Conservation (phyloP, 2,888 invertebrate species). For the Priapulus caudatus region DNA sequence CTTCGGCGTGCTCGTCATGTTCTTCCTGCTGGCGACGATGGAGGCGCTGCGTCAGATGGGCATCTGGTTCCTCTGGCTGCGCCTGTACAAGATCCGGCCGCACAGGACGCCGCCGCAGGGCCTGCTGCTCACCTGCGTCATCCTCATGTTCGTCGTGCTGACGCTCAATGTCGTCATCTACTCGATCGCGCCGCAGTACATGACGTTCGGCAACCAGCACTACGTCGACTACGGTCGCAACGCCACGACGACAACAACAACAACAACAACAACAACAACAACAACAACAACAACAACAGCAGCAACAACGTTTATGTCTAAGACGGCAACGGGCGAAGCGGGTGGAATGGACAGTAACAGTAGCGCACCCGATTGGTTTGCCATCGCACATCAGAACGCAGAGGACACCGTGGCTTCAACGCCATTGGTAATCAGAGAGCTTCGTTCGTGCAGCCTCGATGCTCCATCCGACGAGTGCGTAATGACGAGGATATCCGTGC, state of each 20-base stretch:
- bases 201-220: conserved; percentile 39
- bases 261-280: not conserved
- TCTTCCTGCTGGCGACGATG: conserved; percentile 38
- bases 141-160: conserved; percentile 37
- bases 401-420: too few relatives aligned
- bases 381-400: too few relatives aligned
- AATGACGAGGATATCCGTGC: conserved; percentile 35
- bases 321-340: too few relatives aligned
- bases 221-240: conserved; percentile 22
- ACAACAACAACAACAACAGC: conserved; percentile 3
- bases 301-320: too few relatives aligned
- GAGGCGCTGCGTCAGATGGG: conserved; percentile 38
- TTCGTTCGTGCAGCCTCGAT: conserved; percentile 12
- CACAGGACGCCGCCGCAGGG: conserved; percentile 38
- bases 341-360: too few relatives aligned
- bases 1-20: conserved; percentile 33
- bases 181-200: conserved; percentile 39
- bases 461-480: conserved; percentile 33
- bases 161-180: conserved; percentile 40
- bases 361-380: conserved; percentile 5
- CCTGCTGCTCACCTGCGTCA: conserved; percentile 37
- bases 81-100: conserved; percentile 39
- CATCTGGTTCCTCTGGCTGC: conserved; percentile 38
- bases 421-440: too few relatives aligned
- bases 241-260: conserved; percentile 1